Percentiles rank a stretch among this genome's conserved stretches.
These are phyloP conservation scores for Knipowitschia caucasica DNA, from an alignment of 2,797 vertebrate species.

Conservation along the genomic window DNA sequence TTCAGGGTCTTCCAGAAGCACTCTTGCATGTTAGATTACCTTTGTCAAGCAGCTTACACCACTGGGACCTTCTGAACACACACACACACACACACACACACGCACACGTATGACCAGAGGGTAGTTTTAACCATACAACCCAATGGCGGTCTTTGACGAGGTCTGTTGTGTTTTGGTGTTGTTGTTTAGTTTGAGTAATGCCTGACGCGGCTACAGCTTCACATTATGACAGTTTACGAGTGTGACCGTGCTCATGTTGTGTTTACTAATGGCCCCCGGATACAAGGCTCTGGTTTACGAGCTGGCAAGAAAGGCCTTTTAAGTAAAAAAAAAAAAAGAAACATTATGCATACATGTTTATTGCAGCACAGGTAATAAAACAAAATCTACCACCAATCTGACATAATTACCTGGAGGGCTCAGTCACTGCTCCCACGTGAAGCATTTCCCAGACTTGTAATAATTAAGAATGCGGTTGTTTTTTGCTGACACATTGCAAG, in stretches of 20 bases:
- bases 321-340: constrained; percentile 32
- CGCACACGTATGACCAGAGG: no score
- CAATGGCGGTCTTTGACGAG: not conserved
- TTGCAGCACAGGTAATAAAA: constrained; percentile 58
- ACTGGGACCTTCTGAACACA: constrained; percentile 9
- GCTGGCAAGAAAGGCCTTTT: constrained; percentile 46
- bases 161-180: not conserved
- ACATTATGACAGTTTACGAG: constrained; percentile 36
- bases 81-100: not conserved
- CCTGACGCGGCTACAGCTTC: constrained; percentile 24
- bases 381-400: constrained; percentile 43
- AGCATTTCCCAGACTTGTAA: constrained; percentile 44
- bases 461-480: constrained; percentile 31
- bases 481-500: constrained; percentile 16
- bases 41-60: constrained; percentile 21
- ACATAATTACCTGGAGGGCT: constrained; percentile 44
- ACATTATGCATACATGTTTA: constrained; percentile 52
- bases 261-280: constrained; percentile 57
- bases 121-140: not conserved
- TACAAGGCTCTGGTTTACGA: constrained; percentile 63
- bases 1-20: constrained; percentile 41
- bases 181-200: constrained; percentile 6
- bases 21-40: constrained; percentile 45
- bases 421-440: constrained; percentile 34
- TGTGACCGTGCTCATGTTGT: constrained; percentile 52